Evolutionary conservation across 53 echinoderm and acorn worm species (phyloP), one percentile per base, ranked within the genome.

Genomic region (Holothuria leucospilota): DNA sequence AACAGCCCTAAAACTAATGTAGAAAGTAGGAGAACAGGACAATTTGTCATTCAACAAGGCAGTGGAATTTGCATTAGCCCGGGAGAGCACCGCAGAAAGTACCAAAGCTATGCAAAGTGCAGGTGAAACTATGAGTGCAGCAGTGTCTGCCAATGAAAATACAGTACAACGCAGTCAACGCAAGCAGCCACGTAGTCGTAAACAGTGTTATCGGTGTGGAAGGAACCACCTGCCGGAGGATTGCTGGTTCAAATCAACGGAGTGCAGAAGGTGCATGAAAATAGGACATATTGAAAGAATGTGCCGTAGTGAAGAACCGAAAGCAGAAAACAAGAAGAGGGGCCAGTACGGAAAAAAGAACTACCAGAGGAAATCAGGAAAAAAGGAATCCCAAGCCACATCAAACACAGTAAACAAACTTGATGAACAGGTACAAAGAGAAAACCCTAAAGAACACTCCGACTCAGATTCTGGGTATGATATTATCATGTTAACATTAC

Each of bases 131-230:
- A n/a, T n/a, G n/a, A n/a, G n/a, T n/a, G n/a, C n/a, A n/a, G n/a
- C n/a, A n/a, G n/a, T n/a, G n/a, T n/a, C n/a, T n/a, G n/a, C n/a
- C n/a, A n/a, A n/a, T n/a, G n/a, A n/a, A n/a, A n/a, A n/a, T n/a
- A n/a, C n/a, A n/a, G n/a, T n/a, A n/a, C n/a, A n/a, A n/a, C n/a
- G n/a, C n/a, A n/a, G n/a, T 34, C 34, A 34, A 34, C 34, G 34
- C 34, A 81, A 81, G 23, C 14, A 60, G 4, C n/a, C 13, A 25
- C 81, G 39, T 16, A 56, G 39, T 23, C 56, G 25, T 23, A 60
- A 81, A 23, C 51, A 60, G 26, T 81, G 81, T 27, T 81, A n/a
- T 58, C 81, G 60, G 3, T 81, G 58, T 60, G 81, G 81, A 20
- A 81, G 58, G 4, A 52, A 81, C 58, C 81, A 81, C 60, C 51